Evolutionary conservation across 2,113 vertebrate species (phyloP).

Genomic region (Sorex araneus): DNA sequence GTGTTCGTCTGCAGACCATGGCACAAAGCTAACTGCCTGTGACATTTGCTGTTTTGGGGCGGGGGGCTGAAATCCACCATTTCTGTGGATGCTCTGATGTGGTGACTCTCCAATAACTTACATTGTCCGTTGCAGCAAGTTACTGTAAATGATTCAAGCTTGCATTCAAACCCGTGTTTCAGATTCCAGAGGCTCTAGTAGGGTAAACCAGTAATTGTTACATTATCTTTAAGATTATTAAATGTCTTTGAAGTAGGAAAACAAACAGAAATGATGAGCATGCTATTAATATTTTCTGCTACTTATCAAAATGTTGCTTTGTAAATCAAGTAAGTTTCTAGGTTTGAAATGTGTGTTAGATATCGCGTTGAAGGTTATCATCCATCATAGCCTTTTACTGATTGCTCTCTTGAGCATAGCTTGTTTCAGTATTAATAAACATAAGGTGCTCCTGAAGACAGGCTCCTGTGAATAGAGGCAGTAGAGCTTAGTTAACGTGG

Average conservation of each 20-base stretch:
- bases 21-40: not conserved
- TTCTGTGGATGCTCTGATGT: constrained; percentile 7
- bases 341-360: constrained; percentile 41
- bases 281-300: constrained; percentile 43
- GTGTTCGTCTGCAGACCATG: constrained; percentile 70
- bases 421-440: not conserved
- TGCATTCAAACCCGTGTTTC: constrained; percentile 31
- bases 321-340: constrained; percentile 15
- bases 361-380: not conserved
- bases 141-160: constrained; percentile 39
- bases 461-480: not conserved
- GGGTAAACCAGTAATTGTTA: not conserved
- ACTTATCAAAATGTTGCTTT: constrained; percentile 39
- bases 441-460: not conserved
- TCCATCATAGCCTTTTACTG: not conserved
- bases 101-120: constrained; percentile 20
- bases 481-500: not conserved
- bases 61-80: accelerated
- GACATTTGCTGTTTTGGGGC: constrained; percentile 5
- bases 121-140: constrained; percentile 25
- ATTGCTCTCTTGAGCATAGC: not conserved
- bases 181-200: constrained; percentile 58
- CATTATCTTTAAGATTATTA: not conserved
- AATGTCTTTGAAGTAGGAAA: constrained; percentile 66
- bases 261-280: not conserved